phyloP scores from a whole-genome alignment of 2,888 invertebrate genomes.

The Nectonema munidae region DNA sequence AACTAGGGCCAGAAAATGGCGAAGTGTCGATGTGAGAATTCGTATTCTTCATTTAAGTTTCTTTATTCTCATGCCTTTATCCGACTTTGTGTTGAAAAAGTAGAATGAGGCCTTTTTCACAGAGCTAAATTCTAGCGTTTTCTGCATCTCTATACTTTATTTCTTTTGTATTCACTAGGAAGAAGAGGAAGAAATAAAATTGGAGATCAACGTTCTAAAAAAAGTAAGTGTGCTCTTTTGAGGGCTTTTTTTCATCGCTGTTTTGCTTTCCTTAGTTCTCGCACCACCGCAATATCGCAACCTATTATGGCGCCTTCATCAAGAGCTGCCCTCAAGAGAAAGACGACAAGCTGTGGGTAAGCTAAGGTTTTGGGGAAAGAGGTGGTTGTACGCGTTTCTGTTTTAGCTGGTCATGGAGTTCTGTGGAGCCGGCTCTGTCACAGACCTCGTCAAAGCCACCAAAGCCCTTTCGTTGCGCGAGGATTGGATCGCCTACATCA shows the following conservation, averaged over 20 bases:
- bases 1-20: too few species aligned
- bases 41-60: too few species aligned
- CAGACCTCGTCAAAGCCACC: conserved; percentile 86
- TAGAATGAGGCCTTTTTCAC: too few species aligned
- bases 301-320: conserved; percentile 98
- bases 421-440: conserved; percentile 92
- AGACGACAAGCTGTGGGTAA: conserved; percentile 81
- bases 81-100: too few species aligned
- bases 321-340: conserved; percentile 67
- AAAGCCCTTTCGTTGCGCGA: conserved; percentile 90
- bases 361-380: conserved; percentile 17
- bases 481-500: conserved; percentile 99
- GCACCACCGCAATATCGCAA: conserved; percentile 94
- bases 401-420: conserved; percentile 75
- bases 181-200: conserved; percentile 96
- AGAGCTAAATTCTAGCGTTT: conserved; percentile 12
- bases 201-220: conserved; percentile 96
- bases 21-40: too few species aligned
- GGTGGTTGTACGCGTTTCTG: conserved; percentile 15
- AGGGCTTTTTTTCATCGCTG: conserved; percentile 9
- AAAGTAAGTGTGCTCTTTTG: conserved; percentile 29
- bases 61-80: too few species aligned
- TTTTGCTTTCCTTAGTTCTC: conserved; percentile 36
- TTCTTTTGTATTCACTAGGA: too few species aligned
- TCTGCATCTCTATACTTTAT: conserved; percentile 19